Evolutionary conservation across 53 echinoderm and acorn worm species (phyloP).

Genomic region (Holothuria leucospilota): DNA sequence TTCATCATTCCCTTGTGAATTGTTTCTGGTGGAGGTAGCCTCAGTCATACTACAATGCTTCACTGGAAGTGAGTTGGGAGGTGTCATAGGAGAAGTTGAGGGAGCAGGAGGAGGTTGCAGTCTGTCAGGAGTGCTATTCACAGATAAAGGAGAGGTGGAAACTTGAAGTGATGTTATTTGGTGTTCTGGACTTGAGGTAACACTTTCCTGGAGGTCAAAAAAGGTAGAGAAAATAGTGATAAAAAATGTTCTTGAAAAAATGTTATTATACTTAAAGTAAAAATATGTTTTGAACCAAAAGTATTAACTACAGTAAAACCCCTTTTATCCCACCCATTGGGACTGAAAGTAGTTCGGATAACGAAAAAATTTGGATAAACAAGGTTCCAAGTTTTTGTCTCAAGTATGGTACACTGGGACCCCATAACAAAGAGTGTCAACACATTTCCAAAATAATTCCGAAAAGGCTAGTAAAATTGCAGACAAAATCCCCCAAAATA

Average conservation of each 20-base stretch:
- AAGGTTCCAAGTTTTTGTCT: no score
- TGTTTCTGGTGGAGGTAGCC: neutral
- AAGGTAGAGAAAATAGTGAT: neutral
- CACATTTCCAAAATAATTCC: no score
- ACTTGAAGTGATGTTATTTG: neutral
- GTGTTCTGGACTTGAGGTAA: neutral
- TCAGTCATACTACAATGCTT: neutral
- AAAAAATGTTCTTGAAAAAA: neutral
- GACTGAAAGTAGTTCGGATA: no score
- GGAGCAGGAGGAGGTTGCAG: neutral
- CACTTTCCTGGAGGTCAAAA: constrained; percentile 1
- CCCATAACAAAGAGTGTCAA: no score
- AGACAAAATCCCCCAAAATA: no score
- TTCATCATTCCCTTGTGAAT: neutral
- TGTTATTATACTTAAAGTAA: neutral
- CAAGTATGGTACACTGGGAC: no score
- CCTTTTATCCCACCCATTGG: no score
- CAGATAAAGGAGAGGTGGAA: constrained; percentile 12
- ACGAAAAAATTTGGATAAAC: no score
- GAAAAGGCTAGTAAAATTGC: no score
- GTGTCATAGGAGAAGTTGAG: neutral
- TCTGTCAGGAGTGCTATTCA: constrained; percentile 18
- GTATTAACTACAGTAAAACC: no score
- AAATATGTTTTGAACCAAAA: neutral
- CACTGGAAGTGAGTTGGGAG: constrained; percentile 2